A percentile compares a stretch with the other conserved stretches of the same genome.
Conservation (phyloP, 2,113 vertebrate genomes). For the Poeciliopsis turrubarensis region DNA sequence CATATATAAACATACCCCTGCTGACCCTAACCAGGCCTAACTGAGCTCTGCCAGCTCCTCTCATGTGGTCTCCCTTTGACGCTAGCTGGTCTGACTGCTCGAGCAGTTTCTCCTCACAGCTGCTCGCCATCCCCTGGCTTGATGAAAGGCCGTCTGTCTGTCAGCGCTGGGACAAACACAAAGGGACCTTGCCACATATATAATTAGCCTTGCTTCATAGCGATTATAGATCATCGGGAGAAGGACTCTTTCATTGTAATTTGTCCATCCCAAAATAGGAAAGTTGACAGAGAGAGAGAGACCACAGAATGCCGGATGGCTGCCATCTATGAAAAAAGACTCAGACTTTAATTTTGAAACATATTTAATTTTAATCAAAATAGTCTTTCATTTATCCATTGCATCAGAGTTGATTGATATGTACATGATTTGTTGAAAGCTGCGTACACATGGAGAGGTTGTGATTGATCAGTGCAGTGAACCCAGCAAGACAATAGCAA, state of each 20-base stretch:
- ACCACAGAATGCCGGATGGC: conserved; percentile 47
- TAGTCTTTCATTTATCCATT: conserved; percentile 63
- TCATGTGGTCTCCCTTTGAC: conserved; percentile 74
- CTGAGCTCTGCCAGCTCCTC: conserved; percentile 58
- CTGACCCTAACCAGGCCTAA: conserved; percentile 70
- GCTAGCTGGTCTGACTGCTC: conserved; percentile 62
- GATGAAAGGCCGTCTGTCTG: conserved; percentile 74
- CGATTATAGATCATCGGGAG: conserved; percentile 66
- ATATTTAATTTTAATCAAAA: conserved; percentile 69
- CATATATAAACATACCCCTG: conserved; percentile 52
- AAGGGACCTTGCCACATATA: conserved; percentile 63
- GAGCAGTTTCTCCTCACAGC: conserved; percentile 68
- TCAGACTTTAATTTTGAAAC: conserved; percentile 38
- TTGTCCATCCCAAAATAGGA: conserved; percentile 56
- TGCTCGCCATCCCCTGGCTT: conserved; percentile 67
- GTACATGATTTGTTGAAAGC: conserved; percentile 52
- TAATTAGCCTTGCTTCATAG: conserved; percentile 67
- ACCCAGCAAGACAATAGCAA: background rate
- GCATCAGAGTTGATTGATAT: conserved; percentile 55
- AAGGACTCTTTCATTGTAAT: conserved; percentile 58
- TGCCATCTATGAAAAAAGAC: conserved; percentile 46
- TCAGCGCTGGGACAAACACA: conserved; percentile 62
- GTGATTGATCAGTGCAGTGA: conserved; percentile 9
- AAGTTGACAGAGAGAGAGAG: conserved; percentile 44
- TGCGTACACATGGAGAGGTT: conserved; percentile 33